phyloP scores from a whole-genome alignment of 2,888 invertebrate species.

The Hypena proboscidalis region DNA sequence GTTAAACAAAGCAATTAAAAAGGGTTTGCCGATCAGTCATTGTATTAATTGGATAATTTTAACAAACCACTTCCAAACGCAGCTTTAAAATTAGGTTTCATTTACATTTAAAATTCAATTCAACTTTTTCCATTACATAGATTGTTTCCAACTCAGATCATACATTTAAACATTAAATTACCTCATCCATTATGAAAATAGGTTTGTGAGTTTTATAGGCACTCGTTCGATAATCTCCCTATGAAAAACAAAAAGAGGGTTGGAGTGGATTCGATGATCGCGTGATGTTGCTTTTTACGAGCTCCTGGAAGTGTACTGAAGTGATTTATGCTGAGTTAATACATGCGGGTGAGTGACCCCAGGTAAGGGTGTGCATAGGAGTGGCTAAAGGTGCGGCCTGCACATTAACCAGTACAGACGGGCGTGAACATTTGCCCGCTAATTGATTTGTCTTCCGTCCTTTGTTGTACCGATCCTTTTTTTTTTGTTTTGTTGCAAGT shows the following conservation, averaged over 20 bases:
- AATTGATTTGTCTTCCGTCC: constrained; percentile 1
- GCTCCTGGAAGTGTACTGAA: constrained; percentile 51
- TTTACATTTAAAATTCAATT: not conserved
- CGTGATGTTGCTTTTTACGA: constrained; percentile 56
- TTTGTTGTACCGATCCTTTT: no score
- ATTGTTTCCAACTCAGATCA: constrained; percentile 2
- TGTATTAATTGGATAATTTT: no score
- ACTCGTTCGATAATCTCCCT: constrained; percentile 41
- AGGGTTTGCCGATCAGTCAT: no score
- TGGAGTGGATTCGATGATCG: constrained; percentile 57
- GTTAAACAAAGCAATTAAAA: no score
- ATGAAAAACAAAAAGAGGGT: constrained; percentile 57
- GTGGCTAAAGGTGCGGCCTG: constrained; percentile 58
- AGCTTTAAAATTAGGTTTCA: no score
- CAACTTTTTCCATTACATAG: constrained; percentile 7
- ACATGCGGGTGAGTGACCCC: constrained; percentile 68
- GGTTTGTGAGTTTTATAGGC: constrained; percentile 19
- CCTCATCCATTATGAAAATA: constrained; percentile 35
- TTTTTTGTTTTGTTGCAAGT: no score
- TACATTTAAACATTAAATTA: constrained; percentile 10
- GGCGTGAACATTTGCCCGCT: constrained; percentile 23
- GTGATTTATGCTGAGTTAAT: constrained; percentile 69
- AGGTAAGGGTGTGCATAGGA: constrained; percentile 56
- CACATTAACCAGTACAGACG: constrained; percentile 47
- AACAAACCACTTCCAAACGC: no score